Conservation (phyloP, 2,888 invertebrate genomes). For the Drosophila heteroneura region DNA sequence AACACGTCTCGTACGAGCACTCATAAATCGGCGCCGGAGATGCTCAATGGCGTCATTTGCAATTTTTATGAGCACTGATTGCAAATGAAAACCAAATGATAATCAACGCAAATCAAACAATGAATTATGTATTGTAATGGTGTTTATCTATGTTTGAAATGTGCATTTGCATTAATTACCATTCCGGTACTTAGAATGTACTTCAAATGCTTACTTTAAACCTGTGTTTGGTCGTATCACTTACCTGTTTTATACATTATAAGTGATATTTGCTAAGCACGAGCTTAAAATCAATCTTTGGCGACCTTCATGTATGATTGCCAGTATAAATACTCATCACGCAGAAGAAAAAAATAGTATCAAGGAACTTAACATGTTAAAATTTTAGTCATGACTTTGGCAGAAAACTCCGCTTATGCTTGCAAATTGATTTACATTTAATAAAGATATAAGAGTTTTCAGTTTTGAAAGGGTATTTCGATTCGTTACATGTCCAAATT, state of each 20-base stretch:
- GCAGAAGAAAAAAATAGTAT: background rate
- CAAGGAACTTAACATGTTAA: background rate
- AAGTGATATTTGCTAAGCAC: constrained; percentile 3
- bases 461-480: background rate
- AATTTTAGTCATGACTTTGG: background rate
- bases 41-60: constrained; percentile 60
- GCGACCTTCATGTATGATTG: constrained; percentile 2
- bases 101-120: constrained; percentile 55
- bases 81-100: constrained; percentile 42
- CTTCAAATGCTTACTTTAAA: constrained; percentile 3
- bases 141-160: constrained; percentile 18
- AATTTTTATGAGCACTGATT: constrained; percentile 55
- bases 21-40: constrained; percentile 12
- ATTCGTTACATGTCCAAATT: background rate
- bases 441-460: background rate
- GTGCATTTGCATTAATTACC: constrained; percentile 59
- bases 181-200: constrained; percentile 13
- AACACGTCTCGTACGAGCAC: constrained; percentile 54
- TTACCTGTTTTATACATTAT: background rate
- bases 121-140: constrained; percentile 64
- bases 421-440: background rate
- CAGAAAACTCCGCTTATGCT: background rate
- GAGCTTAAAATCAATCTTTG: background rate
- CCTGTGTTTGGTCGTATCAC: background rate
- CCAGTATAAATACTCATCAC: background rate